Conservation (phyloP, 1,140 invertebrate genomes). For the Platorchestia sp. region DNA sequence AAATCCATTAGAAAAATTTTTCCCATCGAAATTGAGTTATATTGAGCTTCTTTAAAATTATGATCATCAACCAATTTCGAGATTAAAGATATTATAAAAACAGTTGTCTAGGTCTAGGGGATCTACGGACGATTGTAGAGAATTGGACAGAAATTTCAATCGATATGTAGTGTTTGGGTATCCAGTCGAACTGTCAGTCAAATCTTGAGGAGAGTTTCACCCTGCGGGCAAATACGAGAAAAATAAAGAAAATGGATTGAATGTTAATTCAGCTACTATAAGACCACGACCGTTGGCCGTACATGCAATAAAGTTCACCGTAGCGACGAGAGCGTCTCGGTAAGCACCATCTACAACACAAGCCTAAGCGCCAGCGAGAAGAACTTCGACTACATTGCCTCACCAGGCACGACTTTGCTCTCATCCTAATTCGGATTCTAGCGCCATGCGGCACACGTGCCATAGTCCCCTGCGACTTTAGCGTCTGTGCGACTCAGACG, state of each 20-base stretch:
- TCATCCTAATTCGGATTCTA: not conserved
- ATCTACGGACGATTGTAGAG: too few species aligned
- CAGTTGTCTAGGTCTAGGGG: too few species aligned
- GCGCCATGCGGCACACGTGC: not conserved
- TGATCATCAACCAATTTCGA: too few species aligned
- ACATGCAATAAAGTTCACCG: not conserved
- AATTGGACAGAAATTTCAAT: too few species aligned
- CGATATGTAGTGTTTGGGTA: too few species aligned
- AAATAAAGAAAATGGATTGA: not conserved
- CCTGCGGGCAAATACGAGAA: not conserved
- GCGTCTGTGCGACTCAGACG: not conserved
- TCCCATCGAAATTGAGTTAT: too few species aligned
- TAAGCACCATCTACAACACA: not conserved
- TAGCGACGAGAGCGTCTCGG: not conserved
- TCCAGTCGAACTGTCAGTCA: not conserved
- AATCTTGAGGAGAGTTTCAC: not conserved
- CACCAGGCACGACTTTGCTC: not conserved
- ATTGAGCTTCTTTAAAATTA: too few species aligned
- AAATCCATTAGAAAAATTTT: too few species aligned
- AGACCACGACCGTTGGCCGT: not conserved
- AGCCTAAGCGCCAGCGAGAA: not conserved
- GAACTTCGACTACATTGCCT: not conserved
- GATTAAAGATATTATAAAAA: too few species aligned
- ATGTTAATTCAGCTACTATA: not conserved
- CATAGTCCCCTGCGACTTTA: not conserved